Evolutionary conservation across 2,113 vertebrate species (phyloP), one percentile per base, ranked within the genome.

Genomic region (Hydropotes inermis): DNA sequence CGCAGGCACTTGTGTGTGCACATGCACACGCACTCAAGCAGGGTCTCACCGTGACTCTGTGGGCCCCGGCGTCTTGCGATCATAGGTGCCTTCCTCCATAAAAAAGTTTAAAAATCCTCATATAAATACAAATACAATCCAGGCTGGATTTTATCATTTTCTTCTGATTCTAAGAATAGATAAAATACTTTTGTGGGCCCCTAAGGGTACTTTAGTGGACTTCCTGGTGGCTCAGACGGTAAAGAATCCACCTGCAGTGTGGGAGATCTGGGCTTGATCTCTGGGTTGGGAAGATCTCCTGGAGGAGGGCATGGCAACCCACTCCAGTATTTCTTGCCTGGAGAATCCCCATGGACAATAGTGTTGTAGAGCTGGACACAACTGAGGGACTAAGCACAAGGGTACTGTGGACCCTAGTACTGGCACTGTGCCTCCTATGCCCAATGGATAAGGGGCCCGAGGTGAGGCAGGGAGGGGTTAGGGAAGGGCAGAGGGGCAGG

Each of bases 121-220:
- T 57, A 79, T 78, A 90, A 88, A 86, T 36, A 95, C 27, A 81
- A 74, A 83, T 17, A 54, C n/a, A 88, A 78, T 13, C 23, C 47
- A 54, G 23, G 47, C 27, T 95, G 33, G 58, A 79, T 30, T 85
- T 47, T 60, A 45, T 25, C 33, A 1, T 70, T 92, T 84, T 89
- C 85, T 91, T 89, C 61, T 33, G 70, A 57, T 70, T 85, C 67
- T 47, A 95, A 96, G 47, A 89, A 89, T 12, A 86, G 86, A 79
- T 61, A 50, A 91, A 89, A 57, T 54, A 74, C 47, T 33, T 87
- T 6, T 1, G 19, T 30, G 14, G 54, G 33, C 27, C 36, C 76
- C 61, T 43, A 55, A 43, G 70, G 70, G 39, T 76, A 76, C 39
- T 0, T 50, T 50, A 50, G 0, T 39, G 10, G n/a, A 39, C 67